Evolutionary conservation across 2,888 invertebrate genomes (phyloP), one percentile per base, ranked within the genome.

Genomic region (Protophormia terraenovae): DNA sequence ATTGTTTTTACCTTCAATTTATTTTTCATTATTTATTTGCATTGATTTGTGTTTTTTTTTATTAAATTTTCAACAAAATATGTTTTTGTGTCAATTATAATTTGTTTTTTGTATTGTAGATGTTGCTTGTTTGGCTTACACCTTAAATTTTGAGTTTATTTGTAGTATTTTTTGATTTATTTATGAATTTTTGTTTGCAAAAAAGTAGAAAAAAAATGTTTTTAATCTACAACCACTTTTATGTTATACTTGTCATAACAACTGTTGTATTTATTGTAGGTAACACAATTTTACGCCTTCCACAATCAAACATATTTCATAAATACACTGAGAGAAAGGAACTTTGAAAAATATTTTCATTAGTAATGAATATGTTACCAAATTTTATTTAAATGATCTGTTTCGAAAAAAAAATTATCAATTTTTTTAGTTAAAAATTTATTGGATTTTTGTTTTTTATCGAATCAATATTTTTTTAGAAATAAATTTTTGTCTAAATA

Each of bases 1-100:
- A 77, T 83, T 77, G 47, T 19, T 64, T 69, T 83, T 38, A 76
- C 82, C 82, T 82, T 82, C 71, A 76, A 76, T 53, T 76, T 62
- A 22, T 67, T n/a, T 35, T 50, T 19, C 1, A 55, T 4, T 2
- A n/a, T n/a, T 32, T 32, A 32, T 60, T 50, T 76, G 41, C 66
- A 45, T 55, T 69, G 50, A 69, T 60, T 47, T 58, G 41, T 79
- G 12, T 27, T 1, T 35, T 19, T 50, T 35, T 35, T 41, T 58
- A 45, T 55, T 45, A 22, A 55, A 45, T 77, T 60, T 62, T 35
- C 6, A 35, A 38, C 27, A 4, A 64, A 19, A 2, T 55, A 14
- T 8, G 16, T 64, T 16, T 76, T 75, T 71, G 22, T 71, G 64
- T 55, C 71, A 71, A 14, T 62, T 24, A 32, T 29, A 41, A 62